phyloP scores from a whole-genome alignment of 2,113 vertebrate genomes.

The Chlorodrepanis virens region DNA sequence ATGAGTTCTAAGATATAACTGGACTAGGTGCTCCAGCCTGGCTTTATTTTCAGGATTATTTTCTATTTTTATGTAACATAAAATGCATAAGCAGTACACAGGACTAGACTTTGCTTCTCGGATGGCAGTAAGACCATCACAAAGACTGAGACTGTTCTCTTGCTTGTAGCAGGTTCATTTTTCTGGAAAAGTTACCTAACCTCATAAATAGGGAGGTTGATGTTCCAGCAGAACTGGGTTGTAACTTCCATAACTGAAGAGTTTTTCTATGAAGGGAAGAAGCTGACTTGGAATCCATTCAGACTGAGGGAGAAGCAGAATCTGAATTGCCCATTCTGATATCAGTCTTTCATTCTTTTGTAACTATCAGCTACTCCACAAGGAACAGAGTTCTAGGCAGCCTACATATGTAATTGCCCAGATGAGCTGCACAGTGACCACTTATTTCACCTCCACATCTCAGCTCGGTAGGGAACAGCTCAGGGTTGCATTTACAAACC shows the following conservation, averaged over 20 bases:
- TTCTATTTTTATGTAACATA: neutral
- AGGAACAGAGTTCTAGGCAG: neutral
- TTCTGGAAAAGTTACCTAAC: neutral
- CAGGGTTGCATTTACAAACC: neutral
- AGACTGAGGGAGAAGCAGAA: neutral
- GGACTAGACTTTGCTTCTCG: neutral
- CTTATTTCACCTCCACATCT: neutral
- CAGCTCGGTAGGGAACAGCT: neutral
- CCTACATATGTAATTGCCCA: neutral
- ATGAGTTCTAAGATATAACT: neutral
- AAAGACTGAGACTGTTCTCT: neutral
- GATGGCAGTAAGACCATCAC: neutral
- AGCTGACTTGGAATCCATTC: neutral
- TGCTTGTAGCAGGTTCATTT: neutral
- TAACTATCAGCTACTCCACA: neutral
- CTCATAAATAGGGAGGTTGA: neutral
- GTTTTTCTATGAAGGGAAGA: neutral
- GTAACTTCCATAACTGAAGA: neutral
- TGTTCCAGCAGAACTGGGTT: neutral
- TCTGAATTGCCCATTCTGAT: neutral
- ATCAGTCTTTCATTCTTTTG: neutral
- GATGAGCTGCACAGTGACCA: neutral
- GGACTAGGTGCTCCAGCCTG: rapidly evolving
- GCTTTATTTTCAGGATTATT: neutral
- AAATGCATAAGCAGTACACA: neutral